Conservation (phyloP, 1,140 invertebrate species). For the Sesamia nonagrioides region DNA sequence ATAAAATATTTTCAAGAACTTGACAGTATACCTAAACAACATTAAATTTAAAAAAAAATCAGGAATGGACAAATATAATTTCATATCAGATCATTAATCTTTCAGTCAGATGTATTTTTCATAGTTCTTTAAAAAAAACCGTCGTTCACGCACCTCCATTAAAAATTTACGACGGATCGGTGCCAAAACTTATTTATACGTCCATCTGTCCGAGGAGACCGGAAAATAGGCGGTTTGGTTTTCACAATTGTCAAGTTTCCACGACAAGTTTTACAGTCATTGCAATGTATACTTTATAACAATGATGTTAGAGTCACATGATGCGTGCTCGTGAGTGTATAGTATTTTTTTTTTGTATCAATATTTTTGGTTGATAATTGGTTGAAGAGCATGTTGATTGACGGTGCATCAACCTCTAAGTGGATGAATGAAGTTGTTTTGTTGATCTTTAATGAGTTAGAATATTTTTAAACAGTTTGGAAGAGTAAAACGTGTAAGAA, state of each 20-base stretch:
- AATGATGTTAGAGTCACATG: background rate
- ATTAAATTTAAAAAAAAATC: too few relatives aligned
- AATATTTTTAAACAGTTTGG: background rate
- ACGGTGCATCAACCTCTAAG: background rate
- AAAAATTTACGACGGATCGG: background rate
- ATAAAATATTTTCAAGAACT: too few relatives aligned
- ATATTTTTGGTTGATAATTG: background rate
- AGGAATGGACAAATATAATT: too few relatives aligned
- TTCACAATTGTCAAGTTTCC: background rate
- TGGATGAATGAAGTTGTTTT: background rate
- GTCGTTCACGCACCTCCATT: background rate
- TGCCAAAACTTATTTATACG: constrained; percentile 43
- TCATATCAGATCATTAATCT: too few relatives aligned
- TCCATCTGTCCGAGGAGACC: background rate
- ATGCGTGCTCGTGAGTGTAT: background rate
- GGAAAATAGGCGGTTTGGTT: constrained; percentile 4
- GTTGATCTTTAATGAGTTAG: background rate
- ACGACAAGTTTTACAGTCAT: background rate
- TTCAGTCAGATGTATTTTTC: background rate
- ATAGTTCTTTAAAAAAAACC: constrained; percentile 1
- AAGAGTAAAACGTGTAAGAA: too few relatives aligned
- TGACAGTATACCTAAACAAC: too few relatives aligned
- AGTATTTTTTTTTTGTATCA: background rate
- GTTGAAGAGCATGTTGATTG: background rate
- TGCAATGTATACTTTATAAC: background rate